These are phyloP conservation scores for Pelvicachromis taeniatus DNA, from an alignment of 2,113 vertebrate species.

Conservation along the genomic window DNA sequence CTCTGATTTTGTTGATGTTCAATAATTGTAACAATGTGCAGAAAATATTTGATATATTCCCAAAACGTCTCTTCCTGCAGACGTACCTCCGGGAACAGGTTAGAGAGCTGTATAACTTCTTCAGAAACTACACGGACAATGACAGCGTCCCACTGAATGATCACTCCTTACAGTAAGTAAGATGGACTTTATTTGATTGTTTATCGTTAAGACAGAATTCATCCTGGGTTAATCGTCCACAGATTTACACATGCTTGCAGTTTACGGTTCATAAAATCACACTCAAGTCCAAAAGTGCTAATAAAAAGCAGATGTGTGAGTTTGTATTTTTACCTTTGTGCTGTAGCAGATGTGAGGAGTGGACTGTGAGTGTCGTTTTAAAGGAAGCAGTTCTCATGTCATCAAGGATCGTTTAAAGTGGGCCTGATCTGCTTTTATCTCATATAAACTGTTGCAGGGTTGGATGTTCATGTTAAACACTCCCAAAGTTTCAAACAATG, in stretches of 20 bases:
- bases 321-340: not conserved
- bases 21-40: not conserved
- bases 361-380: not conserved
- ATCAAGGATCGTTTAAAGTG: not conserved
- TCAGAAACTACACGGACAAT: not conserved
- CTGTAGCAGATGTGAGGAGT: not conserved
- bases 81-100: constrained; percentile 78
- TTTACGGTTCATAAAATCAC: not conserved
- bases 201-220: not conserved
- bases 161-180: constrained; percentile 81
- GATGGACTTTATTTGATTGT: not conserved
- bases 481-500: not conserved
- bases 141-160: not conserved
- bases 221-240: not conserved
- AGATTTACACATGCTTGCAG: not conserved
- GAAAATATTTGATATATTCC: not conserved
- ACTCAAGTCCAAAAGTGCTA: not conserved
- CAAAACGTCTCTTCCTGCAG: constrained; percentile 58
- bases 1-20: not conserved
- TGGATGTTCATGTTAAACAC: not conserved
- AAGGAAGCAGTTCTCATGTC: not conserved
- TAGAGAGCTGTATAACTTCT: constrained; percentile 60
- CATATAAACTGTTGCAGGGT: not conserved
- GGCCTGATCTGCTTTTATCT: not conserved
- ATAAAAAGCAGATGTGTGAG: not conserved